Conservation (phyloP, 2,113 vertebrate genomes). For the Notarius lentiginosus region DNA sequence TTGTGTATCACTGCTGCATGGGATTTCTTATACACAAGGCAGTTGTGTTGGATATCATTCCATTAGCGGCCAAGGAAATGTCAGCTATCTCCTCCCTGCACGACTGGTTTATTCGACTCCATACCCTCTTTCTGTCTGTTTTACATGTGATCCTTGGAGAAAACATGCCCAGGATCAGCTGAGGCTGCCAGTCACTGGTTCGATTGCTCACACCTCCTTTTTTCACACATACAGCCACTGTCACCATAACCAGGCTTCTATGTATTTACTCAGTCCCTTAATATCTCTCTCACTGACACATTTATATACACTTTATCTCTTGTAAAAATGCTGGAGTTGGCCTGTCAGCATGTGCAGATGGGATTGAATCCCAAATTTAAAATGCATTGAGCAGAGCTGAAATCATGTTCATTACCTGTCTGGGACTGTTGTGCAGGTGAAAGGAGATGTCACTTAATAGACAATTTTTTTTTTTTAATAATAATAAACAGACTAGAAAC, state of each 20-base stretch:
- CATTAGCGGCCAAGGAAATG: slow-evolving; percentile 52
- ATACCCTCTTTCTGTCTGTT: slow-evolving; percentile 24
- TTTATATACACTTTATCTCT: background rate
- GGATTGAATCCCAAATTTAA: background rate
- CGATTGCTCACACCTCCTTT: background rate
- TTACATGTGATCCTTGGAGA: slow-evolving; percentile 57
- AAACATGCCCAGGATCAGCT: slow-evolving; percentile 38
- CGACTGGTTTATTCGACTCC: slow-evolving; percentile 44
- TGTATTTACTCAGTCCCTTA: background rate
- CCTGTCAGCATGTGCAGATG: background rate
- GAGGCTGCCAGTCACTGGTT: slow-evolving; percentile 47
- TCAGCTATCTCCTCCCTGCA: slow-evolving; percentile 42
- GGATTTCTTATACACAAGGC: slow-evolving; percentile 49
- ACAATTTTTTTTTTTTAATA: background rate
- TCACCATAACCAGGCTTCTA: background rate
- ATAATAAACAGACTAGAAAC: background rate
- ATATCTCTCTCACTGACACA: slow-evolving; percentile 4
- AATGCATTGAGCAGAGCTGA: background rate
- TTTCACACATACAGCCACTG: slow-evolving; percentile 1
- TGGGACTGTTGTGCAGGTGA: background rate
- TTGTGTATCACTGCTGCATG: slow-evolving; percentile 59
- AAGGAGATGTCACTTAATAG: background rate
- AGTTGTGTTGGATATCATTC: slow-evolving; percentile 57
- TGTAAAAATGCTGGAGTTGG: slow-evolving; percentile 4
- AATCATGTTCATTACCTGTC: background rate